These are phyloP conservation scores for Asarcornis scutulata DNA, from an alignment of 2,113 vertebrate species.

Conservation along the genomic window DNA sequence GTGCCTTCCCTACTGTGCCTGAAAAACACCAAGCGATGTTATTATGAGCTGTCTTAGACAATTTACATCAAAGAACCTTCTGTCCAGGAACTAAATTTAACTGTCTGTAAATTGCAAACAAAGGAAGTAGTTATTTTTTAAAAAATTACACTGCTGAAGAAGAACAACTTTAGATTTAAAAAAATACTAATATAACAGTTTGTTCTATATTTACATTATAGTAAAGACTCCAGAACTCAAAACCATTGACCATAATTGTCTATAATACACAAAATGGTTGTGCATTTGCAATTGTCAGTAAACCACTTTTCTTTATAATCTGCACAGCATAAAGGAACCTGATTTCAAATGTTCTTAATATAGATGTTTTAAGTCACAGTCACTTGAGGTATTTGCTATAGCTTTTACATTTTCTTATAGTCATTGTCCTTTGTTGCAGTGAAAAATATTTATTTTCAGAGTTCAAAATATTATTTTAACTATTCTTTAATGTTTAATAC, in stretches of 20 bases:
- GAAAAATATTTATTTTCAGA: neutral
- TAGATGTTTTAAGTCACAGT: neutral
- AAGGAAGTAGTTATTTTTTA: conserved; percentile 67
- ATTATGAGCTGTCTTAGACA: conserved; percentile 79
- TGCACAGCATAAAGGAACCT: neutral
- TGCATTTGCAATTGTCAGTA: neutral
- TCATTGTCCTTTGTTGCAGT: neutral
- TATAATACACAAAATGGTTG: neutral
- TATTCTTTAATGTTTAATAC: neutral
- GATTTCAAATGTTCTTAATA: neutral
- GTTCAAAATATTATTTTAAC: neutral
- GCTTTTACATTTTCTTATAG: neutral
- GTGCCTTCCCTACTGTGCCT: conserved; percentile 84
- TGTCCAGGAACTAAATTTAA: conserved; percentile 82
- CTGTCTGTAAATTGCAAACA: conserved; percentile 74
- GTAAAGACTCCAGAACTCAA: neutral
- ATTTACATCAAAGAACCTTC: conserved; percentile 81
- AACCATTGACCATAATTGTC: neutral
- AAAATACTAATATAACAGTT: conserved; percentile 13
- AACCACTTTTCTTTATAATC: neutral
- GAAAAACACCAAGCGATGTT: conserved; percentile 79
- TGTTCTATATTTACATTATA: conserved; percentile 28
- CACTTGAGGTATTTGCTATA: neutral
- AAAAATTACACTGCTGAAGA: conserved; percentile 36
- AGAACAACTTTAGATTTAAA: conserved; percentile 31